Conservation (phyloP, 2,888 invertebrate species). For the Cheilosia impressa region DNA sequence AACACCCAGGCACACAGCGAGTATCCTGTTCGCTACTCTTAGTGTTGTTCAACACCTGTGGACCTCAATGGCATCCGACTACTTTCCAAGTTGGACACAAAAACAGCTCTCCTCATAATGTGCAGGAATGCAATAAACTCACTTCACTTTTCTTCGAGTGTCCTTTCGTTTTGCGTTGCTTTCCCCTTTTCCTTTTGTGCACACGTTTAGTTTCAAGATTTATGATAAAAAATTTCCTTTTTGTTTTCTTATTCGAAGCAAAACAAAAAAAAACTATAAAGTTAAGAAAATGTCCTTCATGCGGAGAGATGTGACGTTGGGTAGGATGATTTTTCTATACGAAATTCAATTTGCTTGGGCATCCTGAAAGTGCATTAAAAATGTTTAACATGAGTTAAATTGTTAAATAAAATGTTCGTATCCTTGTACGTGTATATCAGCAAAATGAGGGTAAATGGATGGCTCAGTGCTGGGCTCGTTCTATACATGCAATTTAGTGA, state of each 20-base stretch:
- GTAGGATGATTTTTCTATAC: conserved; percentile 51
- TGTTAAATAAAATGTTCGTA: conserved; percentile 44
- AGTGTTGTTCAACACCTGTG: conserved; percentile 64
- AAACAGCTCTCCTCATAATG: conserved; percentile 66
- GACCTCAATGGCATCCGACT: conserved; percentile 56
- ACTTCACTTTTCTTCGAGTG: conserved; percentile 21
- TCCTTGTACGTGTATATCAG: conserved; percentile 31
- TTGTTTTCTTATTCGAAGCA: conserved; percentile 25
- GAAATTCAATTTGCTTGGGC: conserved; percentile 67
- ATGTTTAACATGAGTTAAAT: conserved; percentile 68
- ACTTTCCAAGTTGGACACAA: conserved; percentile 39
- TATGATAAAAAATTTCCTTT: conserved; percentile 33
- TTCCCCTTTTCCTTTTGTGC: conserved; percentile 10
- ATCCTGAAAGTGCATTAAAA: conserved; percentile 75
- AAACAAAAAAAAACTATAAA: conserved; percentile 12
- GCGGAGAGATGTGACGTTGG: conserved; percentile 51
- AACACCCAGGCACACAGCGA: background rate
- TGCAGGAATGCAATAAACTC: conserved; percentile 41
- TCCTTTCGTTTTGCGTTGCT: conserved; percentile 25
- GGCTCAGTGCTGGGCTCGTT: background rate
- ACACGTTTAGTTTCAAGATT: conserved; percentile 46
- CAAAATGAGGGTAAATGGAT: background rate
- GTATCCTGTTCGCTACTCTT: conserved; percentile 30
- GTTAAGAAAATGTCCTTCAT: conserved; percentile 64
- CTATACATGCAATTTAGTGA: conserved; percentile 55